These are phyloP conservation scores for Pelecanoides urinatrix DNA, from an alignment of 2,113 vertebrate species.

Conservation along the genomic window DNA sequence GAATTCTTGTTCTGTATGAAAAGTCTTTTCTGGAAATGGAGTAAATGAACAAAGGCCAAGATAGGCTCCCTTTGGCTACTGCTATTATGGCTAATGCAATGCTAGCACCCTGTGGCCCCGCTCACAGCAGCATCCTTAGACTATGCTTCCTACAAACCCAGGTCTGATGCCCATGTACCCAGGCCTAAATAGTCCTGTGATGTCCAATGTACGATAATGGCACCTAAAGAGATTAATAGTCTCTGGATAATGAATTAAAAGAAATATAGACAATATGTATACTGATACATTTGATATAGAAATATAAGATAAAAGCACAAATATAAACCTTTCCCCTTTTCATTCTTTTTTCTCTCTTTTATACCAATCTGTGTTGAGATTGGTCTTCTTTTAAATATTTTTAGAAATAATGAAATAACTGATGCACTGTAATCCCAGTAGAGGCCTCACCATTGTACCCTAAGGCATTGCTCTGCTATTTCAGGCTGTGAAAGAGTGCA, in stretches of 20 bases:
- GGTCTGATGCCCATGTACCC: background rate
- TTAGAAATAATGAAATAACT: conserved; percentile 49
- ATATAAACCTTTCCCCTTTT: background rate
- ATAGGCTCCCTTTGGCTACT: background rate
- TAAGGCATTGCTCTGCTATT: conserved; percentile 29
- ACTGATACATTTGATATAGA: background rate
- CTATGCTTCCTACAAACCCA: background rate
- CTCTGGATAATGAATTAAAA: background rate
- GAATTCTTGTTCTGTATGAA: background rate
- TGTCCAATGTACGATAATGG: background rate
- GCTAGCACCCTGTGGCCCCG: background rate
- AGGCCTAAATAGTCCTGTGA: background rate
- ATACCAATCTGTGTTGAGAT: background rate
- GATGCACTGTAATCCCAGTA: conserved; percentile 11
- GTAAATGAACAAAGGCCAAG: background rate
- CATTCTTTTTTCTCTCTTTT: background rate
- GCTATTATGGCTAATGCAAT: background rate
- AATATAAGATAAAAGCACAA: background rate
- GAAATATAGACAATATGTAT: background rate
- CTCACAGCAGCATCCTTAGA: background rate
- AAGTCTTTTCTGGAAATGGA: background rate
- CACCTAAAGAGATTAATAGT: background rate
- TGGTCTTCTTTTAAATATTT: conserved; percentile 30
- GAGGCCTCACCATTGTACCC: conserved; percentile 12
- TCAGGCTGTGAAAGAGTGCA: background rate